Evolutionary conservation across 2,888 invertebrate genomes (phyloP).

Genomic region (Cheiracanthium punctorium): DNA sequence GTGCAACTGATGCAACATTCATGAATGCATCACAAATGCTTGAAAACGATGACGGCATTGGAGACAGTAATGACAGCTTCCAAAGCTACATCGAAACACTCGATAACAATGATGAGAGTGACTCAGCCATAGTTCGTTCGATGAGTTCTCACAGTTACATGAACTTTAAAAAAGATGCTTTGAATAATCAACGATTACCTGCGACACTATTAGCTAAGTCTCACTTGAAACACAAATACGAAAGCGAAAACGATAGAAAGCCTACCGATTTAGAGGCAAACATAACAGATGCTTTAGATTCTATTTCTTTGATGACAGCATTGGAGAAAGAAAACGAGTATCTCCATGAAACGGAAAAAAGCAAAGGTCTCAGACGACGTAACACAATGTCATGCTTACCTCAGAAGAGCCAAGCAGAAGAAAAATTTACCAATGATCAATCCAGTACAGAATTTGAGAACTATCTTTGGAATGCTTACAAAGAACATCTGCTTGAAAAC

Average conservation of each 20-base stretch:
- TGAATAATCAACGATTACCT: too few relatives aligned
- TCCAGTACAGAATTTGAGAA: slow-evolving; percentile 5
- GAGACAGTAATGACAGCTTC: background rate
- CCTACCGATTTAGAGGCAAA: background rate
- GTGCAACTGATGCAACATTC: background rate
- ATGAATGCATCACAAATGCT: background rate
- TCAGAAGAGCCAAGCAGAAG: background rate
- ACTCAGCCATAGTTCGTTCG: background rate
- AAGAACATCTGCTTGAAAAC: slow-evolving; percentile 11
- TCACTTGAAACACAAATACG: background rate
- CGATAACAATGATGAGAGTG: background rate
- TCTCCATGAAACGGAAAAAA: background rate
- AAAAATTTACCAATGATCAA: background rate
- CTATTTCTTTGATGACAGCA: background rate
- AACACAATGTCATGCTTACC: slow-evolving; percentile 10
- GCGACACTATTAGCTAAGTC: background rate
- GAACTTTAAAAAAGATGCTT: background rate
- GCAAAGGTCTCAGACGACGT: background rate
- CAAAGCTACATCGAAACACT: background rate
- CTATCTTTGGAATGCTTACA: slow-evolving; percentile 6
- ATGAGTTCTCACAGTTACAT: background rate
- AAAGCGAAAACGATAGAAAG: background rate
- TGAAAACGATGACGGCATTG: background rate
- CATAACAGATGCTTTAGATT: background rate
- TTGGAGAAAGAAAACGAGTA: background rate